Evolutionary conservation across 2,888 invertebrate species (phyloP).

Genomic region (Tholera decimalis): DNA sequence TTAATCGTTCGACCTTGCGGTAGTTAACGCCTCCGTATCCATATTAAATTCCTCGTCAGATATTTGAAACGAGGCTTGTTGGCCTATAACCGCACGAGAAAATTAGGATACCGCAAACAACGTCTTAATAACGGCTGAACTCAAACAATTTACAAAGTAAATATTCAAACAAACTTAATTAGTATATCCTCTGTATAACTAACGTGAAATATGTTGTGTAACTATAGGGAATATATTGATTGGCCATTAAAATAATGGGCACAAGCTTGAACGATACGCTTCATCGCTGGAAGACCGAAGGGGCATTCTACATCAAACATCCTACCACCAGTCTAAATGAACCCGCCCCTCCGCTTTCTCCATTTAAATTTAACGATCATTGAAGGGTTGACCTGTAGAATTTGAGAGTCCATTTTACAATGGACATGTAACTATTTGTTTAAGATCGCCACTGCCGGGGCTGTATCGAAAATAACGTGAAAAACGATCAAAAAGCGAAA

Average conservation of each 20-base stretch:
- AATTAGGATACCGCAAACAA: slow-evolving; percentile 78
- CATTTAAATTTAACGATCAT: slow-evolving; percentile 48
- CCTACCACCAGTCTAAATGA: slow-evolving; percentile 61
- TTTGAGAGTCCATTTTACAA: slow-evolving; percentile 65
- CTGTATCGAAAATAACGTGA: slow-evolving; percentile 82
- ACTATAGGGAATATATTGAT: slow-evolving; percentile 86
- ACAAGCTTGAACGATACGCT: slow-evolving; percentile 82
- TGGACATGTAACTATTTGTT: slow-evolving; percentile 79
- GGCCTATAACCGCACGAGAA: slow-evolving; percentile 69
- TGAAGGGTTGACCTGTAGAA: slow-evolving; percentile 46
- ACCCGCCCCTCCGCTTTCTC: slow-evolving; percentile 49
- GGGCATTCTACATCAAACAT: slow-evolving; percentile 78
- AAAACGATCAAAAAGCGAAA: slow-evolving; percentile 87
- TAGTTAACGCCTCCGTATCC: slow-evolving; percentile 50
- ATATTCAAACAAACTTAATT: slow-evolving; percentile 89
- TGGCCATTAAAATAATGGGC: slow-evolving; percentile 87
- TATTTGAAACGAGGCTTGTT: slow-evolving; percentile 58
- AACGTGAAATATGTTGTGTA: slow-evolving; percentile 83
- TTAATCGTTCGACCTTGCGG: slow-evolving; percentile 37
- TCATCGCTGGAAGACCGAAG: slow-evolving; percentile 74
- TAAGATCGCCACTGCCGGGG: slow-evolving; percentile 74
- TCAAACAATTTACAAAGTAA: slow-evolving; percentile 88
- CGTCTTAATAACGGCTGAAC: slow-evolving; percentile 84
- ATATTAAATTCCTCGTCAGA: slow-evolving; percentile 50
- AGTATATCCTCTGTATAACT: slow-evolving; percentile 78